A percentile compares a stretch with the other conserved stretches of the same genome.
These are phyloP conservation scores for Psettodes erumei DNA, from an alignment of 2,113 vertebrate species.

Conservation along the genomic window DNA sequence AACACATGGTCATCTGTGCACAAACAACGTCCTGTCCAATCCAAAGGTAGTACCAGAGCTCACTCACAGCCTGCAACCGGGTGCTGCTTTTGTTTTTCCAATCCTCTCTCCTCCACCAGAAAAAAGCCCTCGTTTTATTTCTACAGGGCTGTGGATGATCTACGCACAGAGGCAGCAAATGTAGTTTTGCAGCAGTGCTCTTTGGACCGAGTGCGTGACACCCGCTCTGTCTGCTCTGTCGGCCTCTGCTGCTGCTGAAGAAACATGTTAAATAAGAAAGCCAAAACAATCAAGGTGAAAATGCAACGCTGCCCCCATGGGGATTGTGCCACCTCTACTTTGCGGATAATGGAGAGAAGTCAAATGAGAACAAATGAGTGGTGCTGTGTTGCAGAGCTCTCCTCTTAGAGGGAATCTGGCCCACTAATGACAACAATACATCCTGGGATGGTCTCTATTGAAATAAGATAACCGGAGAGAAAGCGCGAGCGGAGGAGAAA, in stretches of 20 bases:
- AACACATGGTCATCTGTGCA: constrained; percentile 33
- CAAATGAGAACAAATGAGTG: constrained; percentile 76
- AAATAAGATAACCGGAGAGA: constrained; percentile 55
- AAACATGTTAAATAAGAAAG: constrained; percentile 71
- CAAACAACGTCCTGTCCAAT: constrained; percentile 1
- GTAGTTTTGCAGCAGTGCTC: constrained; percentile 13
- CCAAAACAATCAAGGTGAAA: constrained; percentile 76
- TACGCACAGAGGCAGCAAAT: constrained; percentile 22
- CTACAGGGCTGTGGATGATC: constrained; percentile 11
- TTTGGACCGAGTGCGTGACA: constrained; percentile 19
- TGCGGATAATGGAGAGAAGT: constrained; percentile 66
- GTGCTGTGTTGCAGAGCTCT: constrained; percentile 37
- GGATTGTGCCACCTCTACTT: constrained; percentile 67
- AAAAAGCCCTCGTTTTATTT: constrained; percentile 39
- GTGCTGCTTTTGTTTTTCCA: constrained; percentile 24
- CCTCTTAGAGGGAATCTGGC: constrained; percentile 57
- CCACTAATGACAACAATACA: constrained; percentile 69
- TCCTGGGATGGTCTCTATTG: constrained; percentile 56
- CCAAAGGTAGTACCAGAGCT: neutral
- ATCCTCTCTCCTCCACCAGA: constrained; percentile 20
- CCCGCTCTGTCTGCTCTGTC: constrained; percentile 33
- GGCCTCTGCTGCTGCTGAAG: constrained; percentile 29
- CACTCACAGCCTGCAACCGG: constrained; percentile 2
- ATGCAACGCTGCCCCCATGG: constrained; percentile 58
- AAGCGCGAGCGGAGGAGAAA: constrained; percentile 29